A percentile compares a stretch with the other conserved stretches of the same genome.
Conservation (phyloP, 2,113 vertebrate genomes). For the Chitala chitala region DNA sequence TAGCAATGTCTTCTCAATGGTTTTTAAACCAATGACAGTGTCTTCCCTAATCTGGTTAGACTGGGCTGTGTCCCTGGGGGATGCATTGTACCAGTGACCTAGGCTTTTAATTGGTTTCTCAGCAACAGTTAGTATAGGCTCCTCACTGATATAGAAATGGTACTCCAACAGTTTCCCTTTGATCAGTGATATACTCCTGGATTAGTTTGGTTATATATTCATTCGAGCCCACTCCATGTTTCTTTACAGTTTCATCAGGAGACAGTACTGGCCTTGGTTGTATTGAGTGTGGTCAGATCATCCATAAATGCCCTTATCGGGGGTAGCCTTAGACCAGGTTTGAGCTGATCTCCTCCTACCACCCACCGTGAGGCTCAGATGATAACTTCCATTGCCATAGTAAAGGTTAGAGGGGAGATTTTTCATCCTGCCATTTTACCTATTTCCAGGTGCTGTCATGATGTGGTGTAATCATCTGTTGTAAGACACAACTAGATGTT, state of each 20-base stretch:
- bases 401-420: conserved; percentile 14
- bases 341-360: neutral
- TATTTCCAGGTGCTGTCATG: conserved; percentile 9
- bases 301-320: conserved; percentile 18
- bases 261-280: neutral
- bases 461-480: neutral
- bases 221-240: neutral
- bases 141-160: neutral
- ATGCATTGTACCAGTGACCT: neutral
- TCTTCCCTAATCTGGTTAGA: no score
- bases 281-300: conserved; percentile 16
- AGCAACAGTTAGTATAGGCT: neutral
- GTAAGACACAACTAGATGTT: neutral
- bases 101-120: conserved; percentile 18
- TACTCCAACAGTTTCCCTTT: conserved; percentile 20
- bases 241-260: conserved; percentile 2
- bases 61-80: no score
- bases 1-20: neutral
- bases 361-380: conserved; percentile 16
- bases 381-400: conserved; percentile 27
- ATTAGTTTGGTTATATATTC: conserved; percentile 22
- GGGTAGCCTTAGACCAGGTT: neutral
- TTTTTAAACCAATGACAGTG: neutral
- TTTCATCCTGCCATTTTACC: conserved; percentile 16
- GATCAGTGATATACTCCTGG: conserved; percentile 17